phyloP scores from a whole-genome alignment of 2,888 invertebrate genomes.

The Orchesellides sinensis region DNA sequence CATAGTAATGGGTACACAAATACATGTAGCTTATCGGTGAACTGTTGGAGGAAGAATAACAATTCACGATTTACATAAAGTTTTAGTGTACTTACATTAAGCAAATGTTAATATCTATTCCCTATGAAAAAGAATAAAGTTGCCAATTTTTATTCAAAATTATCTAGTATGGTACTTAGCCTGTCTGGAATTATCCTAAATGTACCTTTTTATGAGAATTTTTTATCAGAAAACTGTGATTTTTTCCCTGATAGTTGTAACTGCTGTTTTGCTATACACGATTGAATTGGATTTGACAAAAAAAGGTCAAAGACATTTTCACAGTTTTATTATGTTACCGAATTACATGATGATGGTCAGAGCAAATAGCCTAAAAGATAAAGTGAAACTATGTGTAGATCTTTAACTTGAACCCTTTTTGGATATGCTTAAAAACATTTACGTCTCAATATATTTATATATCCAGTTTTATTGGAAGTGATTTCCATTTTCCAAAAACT shows the following conservation, averaged over 20 bases:
- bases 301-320: slow-evolving; percentile 10
- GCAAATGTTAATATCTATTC: slow-evolving; percentile 12
- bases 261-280: no score
- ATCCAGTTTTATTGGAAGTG: slow-evolving; percentile 4
- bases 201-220: no score
- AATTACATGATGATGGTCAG: background rate
- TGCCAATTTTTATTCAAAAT: slow-evolving; percentile 32
- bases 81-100: no score
- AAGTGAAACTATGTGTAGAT: no score
- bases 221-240: no score
- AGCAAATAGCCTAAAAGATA: no score
- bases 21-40: background rate
- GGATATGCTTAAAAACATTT: background rate
- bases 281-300: no score
- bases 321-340: no score
- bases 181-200: no score
- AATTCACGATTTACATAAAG: no score
- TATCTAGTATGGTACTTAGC: background rate
- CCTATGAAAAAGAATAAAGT: slow-evolving; percentile 7
- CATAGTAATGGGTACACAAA: background rate
- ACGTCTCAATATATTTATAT: background rate
- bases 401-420: background rate
- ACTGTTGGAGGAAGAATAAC: background rate
- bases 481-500: slow-evolving; percentile 1
- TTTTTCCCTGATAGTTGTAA: no score